phyloP scores from a whole-genome alignment of 2,888 invertebrate species.

The Gymnosoma rotundatum region DNA sequence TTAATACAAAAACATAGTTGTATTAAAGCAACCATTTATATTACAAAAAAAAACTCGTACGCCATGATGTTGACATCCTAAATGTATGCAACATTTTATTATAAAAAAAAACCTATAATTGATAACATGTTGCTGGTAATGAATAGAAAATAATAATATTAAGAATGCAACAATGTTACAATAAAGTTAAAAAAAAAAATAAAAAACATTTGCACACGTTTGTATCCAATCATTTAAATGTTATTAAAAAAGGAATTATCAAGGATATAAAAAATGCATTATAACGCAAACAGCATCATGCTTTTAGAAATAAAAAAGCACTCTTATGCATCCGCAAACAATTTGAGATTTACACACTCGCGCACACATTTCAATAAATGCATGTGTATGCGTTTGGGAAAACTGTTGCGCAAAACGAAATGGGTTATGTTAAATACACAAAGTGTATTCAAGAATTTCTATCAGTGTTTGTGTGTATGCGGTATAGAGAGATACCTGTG shows the following conservation, averaged over 20 bases:
- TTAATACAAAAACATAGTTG: no score
- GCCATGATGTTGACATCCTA: no score
- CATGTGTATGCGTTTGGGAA: slow-evolving; percentile 1
- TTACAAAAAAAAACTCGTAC: no score
- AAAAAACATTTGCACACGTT: not conserved
- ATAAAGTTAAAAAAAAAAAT: not conserved
- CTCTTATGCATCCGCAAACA: slow-evolving; percentile 18
- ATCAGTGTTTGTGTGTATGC: no score
- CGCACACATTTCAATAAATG: not conserved
- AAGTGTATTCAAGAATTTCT: not conserved
- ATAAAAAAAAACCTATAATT: no score
- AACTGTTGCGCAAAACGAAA: not conserved
- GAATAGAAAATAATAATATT: slow-evolving; percentile 11
- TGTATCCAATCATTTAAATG: slow-evolving; percentile 14
- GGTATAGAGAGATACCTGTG: no score
- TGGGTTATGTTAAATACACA: no score
- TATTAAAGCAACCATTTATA: no score
- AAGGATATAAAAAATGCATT: slow-evolving; percentile 47
- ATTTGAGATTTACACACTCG: not conserved
- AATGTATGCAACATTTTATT: no score
- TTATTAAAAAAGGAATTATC: slow-evolving; percentile 32
- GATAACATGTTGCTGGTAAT: no score
- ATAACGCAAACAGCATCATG: not conserved
- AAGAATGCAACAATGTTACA: not conserved
- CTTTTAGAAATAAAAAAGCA: slow-evolving; percentile 22